phyloP scores from a whole-genome alignment of 2,113 vertebrate species.

The Daubentonia madagascariensis region DNA sequence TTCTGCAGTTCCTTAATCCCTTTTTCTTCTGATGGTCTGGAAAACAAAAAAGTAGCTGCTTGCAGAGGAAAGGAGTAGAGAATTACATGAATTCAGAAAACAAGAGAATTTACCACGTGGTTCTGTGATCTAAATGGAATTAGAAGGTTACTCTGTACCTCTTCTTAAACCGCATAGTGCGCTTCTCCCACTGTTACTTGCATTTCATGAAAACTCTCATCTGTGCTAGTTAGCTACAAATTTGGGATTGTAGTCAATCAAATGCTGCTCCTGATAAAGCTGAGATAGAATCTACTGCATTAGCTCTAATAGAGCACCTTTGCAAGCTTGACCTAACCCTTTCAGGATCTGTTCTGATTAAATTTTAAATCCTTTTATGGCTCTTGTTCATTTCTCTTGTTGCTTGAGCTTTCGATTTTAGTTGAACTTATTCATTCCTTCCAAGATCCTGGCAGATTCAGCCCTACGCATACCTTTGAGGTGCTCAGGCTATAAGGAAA shows the following conservation, averaged over 20 bases:
- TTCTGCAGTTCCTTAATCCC: constrained; percentile 17
- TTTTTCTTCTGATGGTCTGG: constrained; percentile 9
- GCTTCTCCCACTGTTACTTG: background rate
- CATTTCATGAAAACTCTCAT: background rate
- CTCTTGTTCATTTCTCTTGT: background rate
- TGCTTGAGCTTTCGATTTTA: background rate
- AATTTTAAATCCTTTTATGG: background rate
- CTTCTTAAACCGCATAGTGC: background rate
- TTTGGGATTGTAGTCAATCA: background rate
- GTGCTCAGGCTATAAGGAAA: background rate
- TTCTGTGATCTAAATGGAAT: constrained; percentile 8
- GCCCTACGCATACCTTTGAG: background rate
- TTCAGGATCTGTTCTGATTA: background rate
- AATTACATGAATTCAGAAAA: constrained; percentile 63
- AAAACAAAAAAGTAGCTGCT: constrained; percentile 36
- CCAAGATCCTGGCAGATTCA: background rate
- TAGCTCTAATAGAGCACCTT: background rate
- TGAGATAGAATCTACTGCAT: background rate
- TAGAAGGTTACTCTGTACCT: background rate
- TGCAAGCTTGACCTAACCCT: background rate
- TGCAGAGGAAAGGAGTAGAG: background rate
- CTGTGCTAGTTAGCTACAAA: background rate
- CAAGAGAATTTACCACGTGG: background rate
- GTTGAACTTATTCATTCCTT: background rate
- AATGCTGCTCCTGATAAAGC: background rate